Evolutionary conservation across 2,113 vertebrate species (phyloP), one percentile per base, ranked within the genome.

Genomic region (Mormyrus lacerda): DNA sequence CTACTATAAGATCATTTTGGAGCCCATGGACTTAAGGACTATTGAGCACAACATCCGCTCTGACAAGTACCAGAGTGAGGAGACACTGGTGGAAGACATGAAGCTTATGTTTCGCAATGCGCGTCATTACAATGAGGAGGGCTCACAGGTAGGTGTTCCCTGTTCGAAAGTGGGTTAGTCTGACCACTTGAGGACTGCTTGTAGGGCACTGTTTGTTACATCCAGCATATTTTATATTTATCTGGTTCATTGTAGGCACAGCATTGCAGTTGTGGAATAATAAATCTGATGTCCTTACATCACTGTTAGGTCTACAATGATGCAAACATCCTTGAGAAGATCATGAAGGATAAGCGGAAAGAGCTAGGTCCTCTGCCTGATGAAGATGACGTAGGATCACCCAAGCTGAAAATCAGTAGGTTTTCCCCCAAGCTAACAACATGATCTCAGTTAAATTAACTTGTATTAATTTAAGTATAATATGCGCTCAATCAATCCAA

Each of bases 61-160:
- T 27, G 98, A 99, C 13, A 98, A 98, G 91, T 99, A 99, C 0
- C 21, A 88, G 24, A 97, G 93, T 0, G 98, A 98, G 76, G 98
- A 99, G 15, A 95, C 96, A 17, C 96, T 99, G 93, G 96, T 99
- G 76, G 97, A 98, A 11, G 98, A 99, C 92, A 97, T 99, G 97
- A 98, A 95, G 91, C 92, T 99, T 83, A 99, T 99, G 98, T 99
- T 99, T 93, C 97, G 98, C 1, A 99, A 99, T 15, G 98, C 98
- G 2, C 96, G 98, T 39, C 98, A 99, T 92, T 99, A 99, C 92
- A 99, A 99, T 0, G 98, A 99, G 91, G 98, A 99, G 87, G 98
- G 98, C 88, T 99, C 98, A 91, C 98, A 99, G 98, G 98, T 99
- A 93, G 88, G 88, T 47, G 9, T 35, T 50, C 44, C 11, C 11